Evolutionary conservation across 2,888 invertebrate species (phyloP).

Genomic region (Glaucopsyche alexis): DNA sequence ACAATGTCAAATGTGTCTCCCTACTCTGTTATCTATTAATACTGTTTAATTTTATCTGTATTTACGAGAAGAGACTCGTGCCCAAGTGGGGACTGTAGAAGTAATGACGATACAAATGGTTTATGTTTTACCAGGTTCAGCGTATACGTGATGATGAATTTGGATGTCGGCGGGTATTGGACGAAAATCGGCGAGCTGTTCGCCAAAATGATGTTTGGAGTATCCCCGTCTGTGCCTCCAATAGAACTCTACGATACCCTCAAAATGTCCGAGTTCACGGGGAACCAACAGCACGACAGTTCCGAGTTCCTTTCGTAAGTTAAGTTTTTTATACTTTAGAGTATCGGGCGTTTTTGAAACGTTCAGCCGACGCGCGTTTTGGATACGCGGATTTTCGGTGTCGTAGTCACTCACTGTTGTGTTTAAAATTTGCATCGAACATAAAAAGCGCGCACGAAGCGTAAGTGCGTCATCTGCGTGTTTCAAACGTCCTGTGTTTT

Average conservation of each 20-base stretch:
- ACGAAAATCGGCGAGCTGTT: slow-evolving; percentile 86
- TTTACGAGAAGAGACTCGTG: too few species aligned
- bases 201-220: slow-evolving; percentile 85
- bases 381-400: too few species aligned
- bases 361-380: too few species aligned
- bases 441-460: too few species aligned
- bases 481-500: too few species aligned
- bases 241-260: slow-evolving; percentile 85
- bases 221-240: slow-evolving; percentile 84
- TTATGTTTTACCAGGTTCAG: slow-evolving; percentile 77
- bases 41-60: too few species aligned
- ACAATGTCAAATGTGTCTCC: too few species aligned
- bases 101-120: background rate
- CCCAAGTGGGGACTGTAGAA: background rate
- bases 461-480: too few species aligned
- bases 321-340: background rate
- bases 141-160: slow-evolving; percentile 81
- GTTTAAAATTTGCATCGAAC: too few species aligned
- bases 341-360: too few species aligned
- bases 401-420: too few species aligned
- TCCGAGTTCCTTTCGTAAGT: slow-evolving; percentile 89
- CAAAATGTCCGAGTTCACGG: slow-evolving; percentile 87
- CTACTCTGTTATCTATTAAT: too few species aligned
- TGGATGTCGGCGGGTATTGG: slow-evolving; percentile 74
- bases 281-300: slow-evolving; percentile 91